These are phyloP conservation scores for Hoplodrina blanda DNA, from an alignment of 2,888 invertebrate genomes.

Conservation along the genomic window DNA sequence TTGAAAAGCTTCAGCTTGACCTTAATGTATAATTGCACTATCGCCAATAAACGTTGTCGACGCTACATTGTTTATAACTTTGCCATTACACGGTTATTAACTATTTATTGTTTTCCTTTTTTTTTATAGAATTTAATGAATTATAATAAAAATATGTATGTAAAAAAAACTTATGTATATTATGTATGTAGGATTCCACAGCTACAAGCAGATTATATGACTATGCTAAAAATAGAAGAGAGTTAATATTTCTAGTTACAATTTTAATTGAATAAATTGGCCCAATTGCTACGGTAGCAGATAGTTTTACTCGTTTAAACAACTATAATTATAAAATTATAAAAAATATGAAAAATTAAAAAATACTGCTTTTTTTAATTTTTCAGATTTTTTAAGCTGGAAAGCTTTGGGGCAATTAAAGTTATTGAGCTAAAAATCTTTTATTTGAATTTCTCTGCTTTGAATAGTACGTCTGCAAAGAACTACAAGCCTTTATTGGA, in stretches of 20 bases:
- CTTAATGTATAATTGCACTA: slow-evolving; percentile 56
- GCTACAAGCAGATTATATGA: slow-evolving; percentile 11
- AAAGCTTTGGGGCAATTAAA: slow-evolving; percentile 35
- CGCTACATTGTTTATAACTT: slow-evolving; percentile 59
- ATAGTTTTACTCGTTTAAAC: slow-evolving; percentile 18
- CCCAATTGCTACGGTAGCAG: slow-evolving; percentile 29
- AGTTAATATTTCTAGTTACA: slow-evolving; percentile 1
- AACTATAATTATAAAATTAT: too few relatives aligned
- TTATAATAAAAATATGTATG: slow-evolving; percentile 31
- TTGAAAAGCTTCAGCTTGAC: slow-evolving; percentile 61
- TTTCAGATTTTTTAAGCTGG: slow-evolving; percentile 54
- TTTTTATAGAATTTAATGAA: slow-evolving; percentile 30
- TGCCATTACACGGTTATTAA: slow-evolving; percentile 59
- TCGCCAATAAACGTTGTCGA: slow-evolving; percentile 48
- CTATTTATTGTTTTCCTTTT: slow-evolving; percentile 42
- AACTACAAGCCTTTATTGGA: slow-evolving; percentile 34
- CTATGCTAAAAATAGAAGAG: slow-evolving; percentile 17
- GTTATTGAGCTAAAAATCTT: slow-evolving; percentile 3
- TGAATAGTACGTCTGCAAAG: slow-evolving; percentile 11
- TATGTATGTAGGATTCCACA: slow-evolving; percentile 33
- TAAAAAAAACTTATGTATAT: slow-evolving; percentile 34
- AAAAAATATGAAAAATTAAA: too few relatives aligned
- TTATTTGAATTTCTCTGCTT: slow-evolving; percentile 6
- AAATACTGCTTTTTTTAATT: slow-evolving; percentile 53
- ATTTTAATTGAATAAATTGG: slow-evolving; percentile 10